Evolutionary conservation across 1,140 invertebrate genomes (phyloP), one percentile per base, ranked within the genome.

Genomic region (Trigoniulus corallinus): DNA sequence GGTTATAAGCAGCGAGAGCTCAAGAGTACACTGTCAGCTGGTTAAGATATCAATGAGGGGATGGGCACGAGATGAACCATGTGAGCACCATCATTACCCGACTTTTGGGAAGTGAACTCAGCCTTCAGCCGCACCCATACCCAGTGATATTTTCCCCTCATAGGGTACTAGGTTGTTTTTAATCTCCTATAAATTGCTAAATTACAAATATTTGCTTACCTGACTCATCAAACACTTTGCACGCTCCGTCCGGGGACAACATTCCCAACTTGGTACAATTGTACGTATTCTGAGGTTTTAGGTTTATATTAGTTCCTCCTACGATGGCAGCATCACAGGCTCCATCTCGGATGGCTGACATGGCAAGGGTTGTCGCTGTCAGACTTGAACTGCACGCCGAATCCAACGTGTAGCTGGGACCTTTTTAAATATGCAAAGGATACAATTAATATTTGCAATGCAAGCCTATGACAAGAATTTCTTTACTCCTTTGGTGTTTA

Each of bases 321-420:
- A 98, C 88, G 50, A 98, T 75, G 1, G 93, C 93, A 4, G 86
- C 75, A 61, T 98, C 92, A 67, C 89, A 94, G 58, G 86, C 79
- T 1, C 88, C 88, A 24, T 72, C 70, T 37, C 80, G 72, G 43
- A 98, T 92, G 15, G 86, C 81, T 7, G 68, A 63, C 82, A 84
- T 0, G 84, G 78, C 59, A 89, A 82, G 21, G 93, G 88, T 78
- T 59, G 97, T 66, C 1, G 88, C 92, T 61, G 86, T 78, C 60
- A 94, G 65, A 46, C 86, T 87, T 54, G 89, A 94, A 0, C 91
- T 95, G 67, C 93, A 98, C 1, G 93, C 93, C 7, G 93, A 95
- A 67, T 98, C 93, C 3, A 96, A 67, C 2, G 86, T 79, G 65
- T 83, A 93, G 65, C 88, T 94, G 1, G 93, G 93, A 13, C 93